phyloP scores from a whole-genome alignment of 2,113 vertebrate genomes.

The Neopipo cinnamomea region DNA sequence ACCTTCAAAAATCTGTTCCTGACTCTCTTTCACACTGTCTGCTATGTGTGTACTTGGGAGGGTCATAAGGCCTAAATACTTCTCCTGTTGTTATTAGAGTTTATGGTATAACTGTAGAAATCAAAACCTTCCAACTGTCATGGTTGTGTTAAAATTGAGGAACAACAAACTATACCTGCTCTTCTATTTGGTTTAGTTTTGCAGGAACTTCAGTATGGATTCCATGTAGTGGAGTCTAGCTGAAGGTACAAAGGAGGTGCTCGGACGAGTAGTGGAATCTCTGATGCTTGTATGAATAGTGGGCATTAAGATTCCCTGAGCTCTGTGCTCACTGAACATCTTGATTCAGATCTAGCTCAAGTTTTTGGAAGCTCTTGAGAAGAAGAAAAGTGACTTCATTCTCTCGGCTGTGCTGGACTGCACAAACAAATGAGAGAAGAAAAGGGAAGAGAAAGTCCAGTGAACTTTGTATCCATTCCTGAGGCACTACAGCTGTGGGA shows the following conservation, averaged over 20 bases:
- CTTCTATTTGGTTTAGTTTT: not conserved
- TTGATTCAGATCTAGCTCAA: not conserved
- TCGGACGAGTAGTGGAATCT: not conserved
- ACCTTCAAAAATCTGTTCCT: not conserved
- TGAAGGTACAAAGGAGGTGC: not conserved
- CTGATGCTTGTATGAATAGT: not conserved
- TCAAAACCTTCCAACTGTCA: not conserved
- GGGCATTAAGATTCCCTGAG: not conserved
- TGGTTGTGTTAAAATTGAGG: not conserved
- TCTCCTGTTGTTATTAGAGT: not conserved
- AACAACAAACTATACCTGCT: not conserved
- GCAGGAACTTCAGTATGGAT: not conserved
- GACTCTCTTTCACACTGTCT: not conserved
- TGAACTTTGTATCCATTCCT: not conserved
- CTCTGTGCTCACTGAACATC: not conserved
- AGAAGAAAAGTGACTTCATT: not conserved
- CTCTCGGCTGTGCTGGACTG: not conserved
- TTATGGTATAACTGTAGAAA: not conserved
- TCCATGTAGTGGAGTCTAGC: not conserved
- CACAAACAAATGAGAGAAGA: not conserved
- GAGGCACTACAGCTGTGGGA: accelerated
- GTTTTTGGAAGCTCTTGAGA: not conserved
- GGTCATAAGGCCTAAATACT: not conserved
- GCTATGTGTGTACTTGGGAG: not conserved
- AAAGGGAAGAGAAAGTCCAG: not conserved